A percentile compares a stretch with the other conserved stretches of the same genome.
Evolutionary conservation across 2,888 invertebrate species (phyloP).

Genomic region (Sesia bembeciformis): DNA sequence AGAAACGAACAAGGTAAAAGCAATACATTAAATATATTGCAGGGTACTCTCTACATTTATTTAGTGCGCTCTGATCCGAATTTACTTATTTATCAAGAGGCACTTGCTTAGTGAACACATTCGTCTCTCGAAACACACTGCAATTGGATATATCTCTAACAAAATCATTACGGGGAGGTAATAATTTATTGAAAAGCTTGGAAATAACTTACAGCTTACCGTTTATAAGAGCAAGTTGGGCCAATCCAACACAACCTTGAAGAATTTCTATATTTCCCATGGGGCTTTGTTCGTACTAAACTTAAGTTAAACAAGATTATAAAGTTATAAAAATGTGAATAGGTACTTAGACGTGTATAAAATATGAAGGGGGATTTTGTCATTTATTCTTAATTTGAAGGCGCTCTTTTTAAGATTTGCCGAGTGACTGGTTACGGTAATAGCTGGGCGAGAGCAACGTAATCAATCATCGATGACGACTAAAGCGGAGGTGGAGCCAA

Average conservation of each 20-base stretch:
- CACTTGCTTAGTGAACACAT: neutral
- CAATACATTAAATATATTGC: neutral
- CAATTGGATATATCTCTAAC: no score
- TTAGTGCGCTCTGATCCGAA: neutral
- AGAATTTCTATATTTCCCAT: no score
- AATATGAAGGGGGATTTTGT: neutral
- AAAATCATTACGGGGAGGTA: no score
- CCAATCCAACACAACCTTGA: no score
- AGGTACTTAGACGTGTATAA: neutral
- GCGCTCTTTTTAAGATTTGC: conserved; percentile 31
- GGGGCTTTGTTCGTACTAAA: no score
- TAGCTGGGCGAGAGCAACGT: conserved; percentile 26
- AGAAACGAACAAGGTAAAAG: neutral
- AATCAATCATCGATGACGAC: conserved; percentile 41
- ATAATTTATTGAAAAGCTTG: no score
- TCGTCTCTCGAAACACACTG: neutral
- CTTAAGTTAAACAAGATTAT: no score
- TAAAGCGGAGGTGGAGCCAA: conserved; percentile 9
- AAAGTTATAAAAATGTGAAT: no score
- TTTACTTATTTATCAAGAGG: neutral
- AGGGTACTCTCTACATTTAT: neutral
- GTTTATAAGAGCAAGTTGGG: no score
- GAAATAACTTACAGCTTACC: no score
- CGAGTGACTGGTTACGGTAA: conserved; percentile 36
- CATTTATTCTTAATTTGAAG: conserved; percentile 17